Conservation (phyloP, 2,888 invertebrate species). For the Nysson spinosus region DNA sequence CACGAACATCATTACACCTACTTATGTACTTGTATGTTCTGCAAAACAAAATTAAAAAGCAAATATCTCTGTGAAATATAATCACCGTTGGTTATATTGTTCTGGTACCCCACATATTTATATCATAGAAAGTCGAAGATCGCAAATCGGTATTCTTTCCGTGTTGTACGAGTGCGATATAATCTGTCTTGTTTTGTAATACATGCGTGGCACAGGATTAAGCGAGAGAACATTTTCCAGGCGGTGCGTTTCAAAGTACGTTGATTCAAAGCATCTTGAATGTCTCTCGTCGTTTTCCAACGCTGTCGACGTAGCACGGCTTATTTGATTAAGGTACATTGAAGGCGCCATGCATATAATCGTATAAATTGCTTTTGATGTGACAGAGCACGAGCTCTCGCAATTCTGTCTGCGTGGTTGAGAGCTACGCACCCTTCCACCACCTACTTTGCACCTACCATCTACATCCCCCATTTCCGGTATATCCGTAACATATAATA, state of each 20-base stretch:
- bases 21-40: no score
- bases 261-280: conserved; percentile 57
- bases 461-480: conserved; percentile 24
- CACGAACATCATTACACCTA: no score
- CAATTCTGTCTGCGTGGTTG: conserved; percentile 55
- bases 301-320: conserved; percentile 51
- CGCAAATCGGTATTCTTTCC: conserved; percentile 23
- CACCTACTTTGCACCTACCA: conserved; percentile 28
- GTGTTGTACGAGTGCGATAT: conserved; percentile 14
- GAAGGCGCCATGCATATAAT: conserved; percentile 72
- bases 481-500: conserved; percentile 30
- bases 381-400: conserved; percentile 60
- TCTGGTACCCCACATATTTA: conserved; percentile 5
- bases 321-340: conserved; percentile 71
- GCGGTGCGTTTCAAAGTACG: conserved; percentile 54
- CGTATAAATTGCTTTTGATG: conserved; percentile 73
- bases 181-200: conserved; percentile 41
- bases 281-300: conserved; percentile 44
- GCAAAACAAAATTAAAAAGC: no score
- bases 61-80: not conserved
- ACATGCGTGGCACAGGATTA: conserved; percentile 38
- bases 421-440: conserved; percentile 55
- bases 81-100: not conserved
- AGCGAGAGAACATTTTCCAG: conserved; percentile 54
- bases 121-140: conserved; percentile 14